These are phyloP conservation scores for Martes martes DNA, from an alignment of 2,113 vertebrate genomes.

Conservation along the genomic window DNA sequence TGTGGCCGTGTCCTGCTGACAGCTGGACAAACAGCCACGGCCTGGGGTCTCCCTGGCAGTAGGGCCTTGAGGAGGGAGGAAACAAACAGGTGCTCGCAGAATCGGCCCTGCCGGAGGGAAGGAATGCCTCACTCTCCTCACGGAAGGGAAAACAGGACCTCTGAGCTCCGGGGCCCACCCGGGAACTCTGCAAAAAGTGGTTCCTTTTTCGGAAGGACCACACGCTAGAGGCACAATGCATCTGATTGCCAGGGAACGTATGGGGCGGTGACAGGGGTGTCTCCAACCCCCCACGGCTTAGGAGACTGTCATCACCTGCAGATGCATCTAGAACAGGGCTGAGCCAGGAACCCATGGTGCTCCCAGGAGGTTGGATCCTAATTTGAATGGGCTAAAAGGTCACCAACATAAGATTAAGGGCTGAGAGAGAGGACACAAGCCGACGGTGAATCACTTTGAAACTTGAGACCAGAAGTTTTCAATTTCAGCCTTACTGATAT, in stretches of 20 bases:
- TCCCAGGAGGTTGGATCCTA: not conserved
- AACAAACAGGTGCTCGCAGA: not conserved
- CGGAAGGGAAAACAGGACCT: not conserved
- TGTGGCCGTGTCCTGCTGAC: not conserved
- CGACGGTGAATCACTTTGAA: not conserved
- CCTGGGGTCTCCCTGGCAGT: not conserved
- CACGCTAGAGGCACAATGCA: not conserved
- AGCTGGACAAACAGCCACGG: not conserved
- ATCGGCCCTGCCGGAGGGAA: not conserved
- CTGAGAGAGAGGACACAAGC: not conserved
- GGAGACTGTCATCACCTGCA: not conserved
- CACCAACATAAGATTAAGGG: not conserved
- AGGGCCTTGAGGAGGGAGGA: not conserved
- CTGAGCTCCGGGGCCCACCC: not conserved
- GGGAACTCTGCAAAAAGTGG: not conserved
- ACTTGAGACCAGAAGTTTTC: not conserved
- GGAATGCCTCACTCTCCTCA: not conserved
- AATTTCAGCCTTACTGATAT: not conserved
- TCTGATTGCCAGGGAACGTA: not conserved
- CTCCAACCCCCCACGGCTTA: not conserved
- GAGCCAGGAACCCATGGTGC: not conserved
- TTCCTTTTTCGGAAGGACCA: not conserved
- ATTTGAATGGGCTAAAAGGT: not conserved
- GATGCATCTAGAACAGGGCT: too few relatives aligned
- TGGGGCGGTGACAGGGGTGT: accelerated